Evolutionary conservation across 2,797 vertebrate species (phyloP).

Genomic region (Sebastiscus albofasciatus): DNA sequence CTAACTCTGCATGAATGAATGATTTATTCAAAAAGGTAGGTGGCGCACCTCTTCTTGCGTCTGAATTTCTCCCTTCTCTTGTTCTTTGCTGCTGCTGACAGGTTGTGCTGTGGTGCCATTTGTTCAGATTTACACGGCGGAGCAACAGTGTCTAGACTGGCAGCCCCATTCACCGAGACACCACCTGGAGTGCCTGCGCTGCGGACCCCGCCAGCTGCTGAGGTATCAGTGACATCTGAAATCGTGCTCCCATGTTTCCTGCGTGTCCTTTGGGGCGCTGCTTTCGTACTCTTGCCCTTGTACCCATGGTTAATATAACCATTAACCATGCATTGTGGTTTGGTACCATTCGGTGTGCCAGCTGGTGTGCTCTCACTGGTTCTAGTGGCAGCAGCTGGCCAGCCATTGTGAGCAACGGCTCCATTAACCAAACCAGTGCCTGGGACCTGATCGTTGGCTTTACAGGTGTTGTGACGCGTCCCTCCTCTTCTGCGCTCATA

Average conservation of each 20-base stretch:
- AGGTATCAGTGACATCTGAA: not conserved
- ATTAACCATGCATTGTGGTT: slow-evolving; percentile 18
- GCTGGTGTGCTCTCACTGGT: not conserved
- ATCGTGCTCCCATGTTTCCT: not conserved
- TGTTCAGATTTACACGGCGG: not conserved
- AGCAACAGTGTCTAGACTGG: not conserved
- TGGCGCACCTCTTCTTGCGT: slow-evolving; percentile 28
- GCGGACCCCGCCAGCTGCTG: not conserved
- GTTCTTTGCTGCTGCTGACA: slow-evolving; percentile 1
- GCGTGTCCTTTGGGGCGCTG: not conserved
- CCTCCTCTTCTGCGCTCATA: not conserved
- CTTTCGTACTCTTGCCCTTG: slow-evolving; percentile 4
- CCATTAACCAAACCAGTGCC: slow-evolving; percentile 27
- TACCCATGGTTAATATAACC: slow-evolving; percentile 17
- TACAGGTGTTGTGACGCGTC: slow-evolving; percentile 6
- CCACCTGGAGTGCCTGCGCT: not conserved
- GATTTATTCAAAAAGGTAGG: not conserved
- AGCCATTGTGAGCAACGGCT: not conserved
- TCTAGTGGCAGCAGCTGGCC: not conserved
- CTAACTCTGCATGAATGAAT: not conserved
- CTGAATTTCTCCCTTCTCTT: slow-evolving; percentile 13
- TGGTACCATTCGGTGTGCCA: not conserved
- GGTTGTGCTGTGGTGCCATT: not conserved
- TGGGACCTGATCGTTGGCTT: slow-evolving; percentile 2
- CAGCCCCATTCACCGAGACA: not conserved